Evolutionary conservation across 2,113 vertebrate genomes (phyloP), one percentile per base, ranked within the genome.

Genomic region (Hemibagrus wyckioides): DNA sequence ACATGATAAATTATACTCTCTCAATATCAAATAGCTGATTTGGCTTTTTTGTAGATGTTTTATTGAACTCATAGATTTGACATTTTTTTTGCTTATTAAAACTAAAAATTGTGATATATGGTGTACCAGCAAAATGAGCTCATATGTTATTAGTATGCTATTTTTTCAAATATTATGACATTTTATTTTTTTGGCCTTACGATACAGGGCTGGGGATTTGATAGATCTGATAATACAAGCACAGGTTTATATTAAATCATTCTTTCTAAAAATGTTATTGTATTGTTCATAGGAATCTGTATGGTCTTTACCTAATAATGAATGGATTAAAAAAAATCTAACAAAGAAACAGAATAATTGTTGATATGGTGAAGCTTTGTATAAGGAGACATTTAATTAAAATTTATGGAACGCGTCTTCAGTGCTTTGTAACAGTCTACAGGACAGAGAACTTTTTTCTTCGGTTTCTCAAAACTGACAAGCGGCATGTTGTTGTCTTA

Each of bases 1-100:
- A 21, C 21, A 41, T 81, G 79, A 81, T 25, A 81, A 59, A 81
- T 81, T 81, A 59, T 39, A 41, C 54, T 81, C 59, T 28, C 19
- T 28, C 54, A 59, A 59, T 80, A 57, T 57, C 10, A 80, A 39
- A 80, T 59, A 41, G 79, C 54, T 59, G 54, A 81, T 81, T 59
- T 41, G 36, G 30, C 77, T 36, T 48, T 80, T 80, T 80, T 36
- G 30, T 56, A 56, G 50, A 23, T 80, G 3, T 80, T 80, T 13
- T 36, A 81, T 81, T 59, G 33, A 41, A 59, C 30, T 81, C 17
- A 80, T 10, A 11, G 50, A 13, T 56, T 81, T 59, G 4, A n/a
- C 10, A n/a, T n/a, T n/a, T 2, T 25, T 30, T 81, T 59, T 59
- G 10, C 13, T 59, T 39, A 25, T 59, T 7, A 52, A 30, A 52